Conservation (phyloP, 2,888 invertebrate genomes). For the Trilocha varians region DNA sequence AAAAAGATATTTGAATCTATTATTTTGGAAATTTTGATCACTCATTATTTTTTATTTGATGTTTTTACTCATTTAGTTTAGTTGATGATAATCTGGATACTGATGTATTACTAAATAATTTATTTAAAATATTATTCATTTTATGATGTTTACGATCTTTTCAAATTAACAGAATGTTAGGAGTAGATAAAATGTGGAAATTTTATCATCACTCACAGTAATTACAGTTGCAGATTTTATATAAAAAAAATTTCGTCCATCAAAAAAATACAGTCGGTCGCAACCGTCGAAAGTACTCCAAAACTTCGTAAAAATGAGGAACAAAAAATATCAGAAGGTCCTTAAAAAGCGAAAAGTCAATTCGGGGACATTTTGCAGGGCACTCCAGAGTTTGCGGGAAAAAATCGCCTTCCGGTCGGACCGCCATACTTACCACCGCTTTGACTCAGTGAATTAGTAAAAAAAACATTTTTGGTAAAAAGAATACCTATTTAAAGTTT, state of each 20-base stretch:
- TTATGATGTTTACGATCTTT: too few relatives aligned
- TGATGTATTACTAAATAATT: too few relatives aligned
- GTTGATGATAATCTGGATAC: too few relatives aligned
- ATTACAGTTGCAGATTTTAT: background rate
- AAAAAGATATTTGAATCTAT: background rate
- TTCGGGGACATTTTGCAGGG: constrained; percentile 62
- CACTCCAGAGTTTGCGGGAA: constrained; percentile 54
- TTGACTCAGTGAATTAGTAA: constrained; percentile 21
- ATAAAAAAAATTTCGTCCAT: background rate
- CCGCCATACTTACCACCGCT: constrained; percentile 54
- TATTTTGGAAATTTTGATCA: background rate
- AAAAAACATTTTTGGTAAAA: constrained; percentile 13
- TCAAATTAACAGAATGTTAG: too few relatives aligned
- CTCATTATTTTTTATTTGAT: background rate
- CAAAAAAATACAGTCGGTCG: constrained; percentile 10
- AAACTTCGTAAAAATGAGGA: constrained; percentile 39
- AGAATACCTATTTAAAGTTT: constrained; percentile 10
- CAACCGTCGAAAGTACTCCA: constrained; percentile 34
- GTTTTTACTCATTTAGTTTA: background rate
- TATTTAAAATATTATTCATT: too few relatives aligned
- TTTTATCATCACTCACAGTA: too few relatives aligned
- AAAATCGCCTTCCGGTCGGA: constrained; percentile 54
- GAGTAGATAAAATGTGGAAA: too few relatives aligned
- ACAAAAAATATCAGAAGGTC: constrained; percentile 55
- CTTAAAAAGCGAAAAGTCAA: constrained; percentile 55